Percentiles rank a stretch among this genome's conserved stretches.
Evolutionary conservation across 2,888 invertebrate species (phyloP).

Genomic region (Iphiclides podalirius): DNA sequence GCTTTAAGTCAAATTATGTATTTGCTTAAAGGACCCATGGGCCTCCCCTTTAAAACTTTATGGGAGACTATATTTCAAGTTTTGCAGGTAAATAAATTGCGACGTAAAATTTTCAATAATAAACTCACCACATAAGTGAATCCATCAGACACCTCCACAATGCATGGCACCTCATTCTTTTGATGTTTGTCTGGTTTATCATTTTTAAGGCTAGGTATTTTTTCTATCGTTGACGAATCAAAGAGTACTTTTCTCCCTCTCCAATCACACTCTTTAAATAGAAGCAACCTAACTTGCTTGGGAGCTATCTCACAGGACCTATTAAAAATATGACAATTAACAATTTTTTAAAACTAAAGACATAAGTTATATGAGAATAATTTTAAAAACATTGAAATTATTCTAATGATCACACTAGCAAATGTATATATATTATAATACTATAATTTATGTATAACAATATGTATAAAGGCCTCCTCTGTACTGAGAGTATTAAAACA

Average conservation of each 20-base stretch:
- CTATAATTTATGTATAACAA: too few relatives aligned
- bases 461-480: too few relatives aligned
- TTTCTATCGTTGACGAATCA: constrained; percentile 87
- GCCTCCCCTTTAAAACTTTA: too few relatives aligned
- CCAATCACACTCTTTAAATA: constrained; percentile 93
- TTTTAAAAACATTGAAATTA: too few relatives aligned
- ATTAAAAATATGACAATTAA: background rate
- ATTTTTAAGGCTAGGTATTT: constrained; percentile 73
- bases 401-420: too few relatives aligned
- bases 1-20: too few relatives aligned
- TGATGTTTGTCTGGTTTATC: constrained; percentile 52
- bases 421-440: too few relatives aligned
- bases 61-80: too few relatives aligned
- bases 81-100: too few relatives aligned
- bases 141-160: constrained; percentile 83
- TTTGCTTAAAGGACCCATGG: too few relatives aligned
- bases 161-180: constrained; percentile 54
- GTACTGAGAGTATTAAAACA: too few relatives aligned
- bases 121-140: constrained; percentile 82
- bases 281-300: constrained; percentile 88
- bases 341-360: background rate
- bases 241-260: constrained; percentile 89
- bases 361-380: background rate
- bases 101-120: too few relatives aligned
- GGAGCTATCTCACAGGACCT: constrained; percentile 83